Percentiles rank a stretch among this genome's conserved stretches.
phyloP scores from a whole-genome alignment of 2,888 invertebrate species.

The Polydesmus complanatus region DNA sequence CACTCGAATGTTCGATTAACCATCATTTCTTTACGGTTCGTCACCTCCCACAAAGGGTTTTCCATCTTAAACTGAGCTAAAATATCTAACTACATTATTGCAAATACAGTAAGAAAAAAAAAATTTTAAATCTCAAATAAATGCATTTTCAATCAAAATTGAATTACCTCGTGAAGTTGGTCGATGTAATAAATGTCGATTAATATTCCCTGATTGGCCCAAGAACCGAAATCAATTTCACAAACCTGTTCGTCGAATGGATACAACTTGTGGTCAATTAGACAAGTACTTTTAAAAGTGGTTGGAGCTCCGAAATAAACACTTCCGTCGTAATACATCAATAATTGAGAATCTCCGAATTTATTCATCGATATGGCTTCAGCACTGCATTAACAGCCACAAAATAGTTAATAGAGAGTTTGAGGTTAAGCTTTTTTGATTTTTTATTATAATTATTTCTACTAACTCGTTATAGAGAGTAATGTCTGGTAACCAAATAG shows the following conservation, averaged over 20 bases:
- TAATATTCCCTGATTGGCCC: neutral
- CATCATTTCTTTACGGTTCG: neutral
- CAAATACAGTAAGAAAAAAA: neutral
- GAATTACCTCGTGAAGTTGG: neutral
- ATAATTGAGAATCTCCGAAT: neutral
- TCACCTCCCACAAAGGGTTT: neutral
- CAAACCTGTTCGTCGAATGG: constrained; percentile 12
- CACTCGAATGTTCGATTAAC: neutral
- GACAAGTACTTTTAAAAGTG: neutral
- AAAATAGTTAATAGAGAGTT: neutral
- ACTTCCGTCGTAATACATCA: neutral
- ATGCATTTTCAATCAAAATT: neutral
- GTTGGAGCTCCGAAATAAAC: neutral
- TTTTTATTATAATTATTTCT: neutral
- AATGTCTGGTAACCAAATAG: neutral
- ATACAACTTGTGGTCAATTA: constrained; percentile 9
- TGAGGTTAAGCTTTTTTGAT: neutral
- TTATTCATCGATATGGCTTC: neutral
- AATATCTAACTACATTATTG: neutral
- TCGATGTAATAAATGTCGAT: neutral
- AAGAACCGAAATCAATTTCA: constrained; percentile 4
- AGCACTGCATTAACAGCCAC: neutral
- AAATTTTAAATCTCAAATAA: neutral
- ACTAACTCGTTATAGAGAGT: neutral
- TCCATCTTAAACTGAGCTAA: neutral